phyloP scores from a whole-genome alignment of 2,113 vertebrate genomes.

The Gopherus flavomarginatus region DNA sequence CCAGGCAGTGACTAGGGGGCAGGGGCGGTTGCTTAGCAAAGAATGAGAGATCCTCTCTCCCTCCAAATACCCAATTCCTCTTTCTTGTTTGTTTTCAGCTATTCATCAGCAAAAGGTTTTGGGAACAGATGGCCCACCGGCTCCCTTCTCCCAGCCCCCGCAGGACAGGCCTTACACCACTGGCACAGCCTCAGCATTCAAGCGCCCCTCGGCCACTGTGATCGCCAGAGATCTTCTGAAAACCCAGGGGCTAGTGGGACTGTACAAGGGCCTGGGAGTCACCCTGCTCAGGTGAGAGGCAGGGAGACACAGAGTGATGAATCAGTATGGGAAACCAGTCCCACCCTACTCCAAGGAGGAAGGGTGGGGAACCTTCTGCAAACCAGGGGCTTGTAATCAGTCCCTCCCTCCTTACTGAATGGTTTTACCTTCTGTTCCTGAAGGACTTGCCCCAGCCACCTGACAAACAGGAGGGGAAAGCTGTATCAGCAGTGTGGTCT shows the following conservation, averaged over 20 bases:
- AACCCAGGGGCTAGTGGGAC: constrained; percentile 80
- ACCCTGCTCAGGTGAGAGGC: constrained; percentile 84
- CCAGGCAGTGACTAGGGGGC: background rate
- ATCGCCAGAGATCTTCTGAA: constrained; percentile 81
- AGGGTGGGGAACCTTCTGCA: background rate
- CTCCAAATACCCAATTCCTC: background rate
- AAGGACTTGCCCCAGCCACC: background rate
- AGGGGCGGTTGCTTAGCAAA: background rate
- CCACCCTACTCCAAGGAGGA: background rate
- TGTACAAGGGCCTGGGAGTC: constrained; percentile 84
- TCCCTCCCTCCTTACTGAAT: no score
- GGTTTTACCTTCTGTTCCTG: background rate
- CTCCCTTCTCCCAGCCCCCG: constrained; percentile 49
- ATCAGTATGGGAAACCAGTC: background rate
- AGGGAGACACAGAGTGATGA: background rate
- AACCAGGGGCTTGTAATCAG: background rate
- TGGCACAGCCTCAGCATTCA: background rate
- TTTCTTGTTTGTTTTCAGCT: background rate
- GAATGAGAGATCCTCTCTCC: background rate
- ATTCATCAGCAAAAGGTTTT: background rate
- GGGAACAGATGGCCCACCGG: constrained; percentile 53
- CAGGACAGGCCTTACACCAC: constrained; percentile 18
- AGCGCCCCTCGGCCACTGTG: constrained; percentile 73
- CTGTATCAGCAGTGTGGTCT: background rate
- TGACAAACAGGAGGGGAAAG: background rate